A percentile compares a stretch with the other conserved stretches of the same genome.
These are phyloP conservation scores for Homalodisca vitripennis DNA, from an alignment of 1,140 invertebrate genomes.

Conservation along the genomic window DNA sequence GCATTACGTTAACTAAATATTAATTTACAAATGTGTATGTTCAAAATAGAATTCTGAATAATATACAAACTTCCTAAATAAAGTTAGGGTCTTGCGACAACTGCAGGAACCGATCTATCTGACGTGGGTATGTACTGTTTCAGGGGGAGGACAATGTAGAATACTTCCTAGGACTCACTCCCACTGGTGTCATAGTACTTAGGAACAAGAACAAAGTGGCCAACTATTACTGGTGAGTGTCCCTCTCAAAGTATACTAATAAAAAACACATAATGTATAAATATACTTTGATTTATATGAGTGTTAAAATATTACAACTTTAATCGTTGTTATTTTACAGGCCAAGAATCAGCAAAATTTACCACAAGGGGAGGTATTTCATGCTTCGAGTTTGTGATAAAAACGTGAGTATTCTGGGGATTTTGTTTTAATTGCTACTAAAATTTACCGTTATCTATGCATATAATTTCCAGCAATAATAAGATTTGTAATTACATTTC, in stretches of 20 bases:
- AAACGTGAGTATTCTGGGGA: slow-evolving; percentile 68
- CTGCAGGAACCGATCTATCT: no score
- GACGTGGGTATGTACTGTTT: slow-evolving; percentile 42
- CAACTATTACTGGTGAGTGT: slow-evolving; percentile 92
- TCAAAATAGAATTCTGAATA: no score
- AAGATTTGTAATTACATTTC: no score
- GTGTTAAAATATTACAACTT: slow-evolving; percentile 2
- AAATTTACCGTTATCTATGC: no score
- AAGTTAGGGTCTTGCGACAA: no score
- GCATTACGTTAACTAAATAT: no score
- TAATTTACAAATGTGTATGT: no score
- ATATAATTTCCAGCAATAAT: no score
- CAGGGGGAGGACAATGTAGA: slow-evolving; percentile 96
- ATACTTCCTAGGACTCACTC: slow-evolving; percentile 95
- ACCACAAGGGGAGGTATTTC: slow-evolving; percentile 95
- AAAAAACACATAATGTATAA: background rate
- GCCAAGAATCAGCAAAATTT: slow-evolving; percentile 93
- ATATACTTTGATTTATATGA: background rate
- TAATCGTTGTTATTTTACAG: slow-evolving; percentile 46
- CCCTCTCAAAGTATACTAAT: no score
- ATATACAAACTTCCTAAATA: no score
- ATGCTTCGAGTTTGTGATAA: slow-evolving; percentile 94
- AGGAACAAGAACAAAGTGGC: slow-evolving; percentile 96
- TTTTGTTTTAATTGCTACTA: no score
- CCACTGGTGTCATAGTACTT: slow-evolving; percentile 94